Base-by-base conservation (phyloP, 2,888 invertebrate genomes). In the Hartigia nigra region DNA sequence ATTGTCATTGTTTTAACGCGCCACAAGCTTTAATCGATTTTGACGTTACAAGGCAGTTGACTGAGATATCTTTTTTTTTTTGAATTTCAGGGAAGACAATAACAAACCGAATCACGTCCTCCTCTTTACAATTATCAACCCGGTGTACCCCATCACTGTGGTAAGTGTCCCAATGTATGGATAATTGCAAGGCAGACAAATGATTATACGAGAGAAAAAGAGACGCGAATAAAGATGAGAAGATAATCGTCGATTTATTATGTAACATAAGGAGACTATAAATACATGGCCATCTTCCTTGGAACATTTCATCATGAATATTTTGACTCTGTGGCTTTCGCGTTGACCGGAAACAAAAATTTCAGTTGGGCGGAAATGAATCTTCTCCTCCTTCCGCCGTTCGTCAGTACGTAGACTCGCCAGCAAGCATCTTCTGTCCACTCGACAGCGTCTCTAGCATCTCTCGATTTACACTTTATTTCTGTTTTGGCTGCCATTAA, bases 91-190 rank as follows among this genome's bases (percentile, higher is more conserved):
- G 92, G 95, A 95, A 90, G 96, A 96, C 92, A 96, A 96, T 91
- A 96, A 97, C 84, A 95, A 97, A 91, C 97, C 97, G 89, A 99
- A 99, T 94, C 98, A 98, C 93, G 97, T 99, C 88, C 94, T 99
- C 89, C 95, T 99, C 87, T 98, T 99, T 93, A 99, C 99, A 91
- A 96, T 99, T 92, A 96, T 98, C 92, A 99, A 99, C 93, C 98
- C 99, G 82, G 97, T 98, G 92, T 99, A 99, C 93, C 99, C 99
- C 82, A 99, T 99, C 93, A 99, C 98, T 93, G 99, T 99, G 95
- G 98, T 99, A 93, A 97, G 98, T 97, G 75, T 70, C 31, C 31
- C 36, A 75, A 55, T 55, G 23, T 55, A 55, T 55, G 55, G 55
- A 55, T 55, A 55, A 55, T 55, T 72, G 5, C 31, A 72, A 23